Conservation (phyloP, 2,113 vertebrate genomes). For the Pogonocichla stellata region DNA sequence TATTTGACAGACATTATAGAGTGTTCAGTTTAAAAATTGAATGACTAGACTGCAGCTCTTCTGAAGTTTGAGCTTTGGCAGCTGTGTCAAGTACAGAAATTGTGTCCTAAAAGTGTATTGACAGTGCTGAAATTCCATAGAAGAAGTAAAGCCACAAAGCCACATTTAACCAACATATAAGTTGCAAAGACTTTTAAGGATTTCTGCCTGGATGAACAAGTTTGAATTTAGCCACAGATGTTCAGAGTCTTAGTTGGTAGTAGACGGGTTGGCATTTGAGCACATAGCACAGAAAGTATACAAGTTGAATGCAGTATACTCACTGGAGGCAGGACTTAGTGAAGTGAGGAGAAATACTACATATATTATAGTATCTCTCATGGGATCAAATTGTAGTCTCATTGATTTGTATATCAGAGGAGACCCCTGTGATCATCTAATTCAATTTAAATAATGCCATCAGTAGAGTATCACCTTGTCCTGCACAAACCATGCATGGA, state of each 20-base stretch:
- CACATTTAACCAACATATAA: not conserved
- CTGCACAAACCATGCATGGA: accelerated
- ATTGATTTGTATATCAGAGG: not conserved
- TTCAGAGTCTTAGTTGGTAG: not conserved
- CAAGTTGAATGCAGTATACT: not conserved
- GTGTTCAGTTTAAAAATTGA: not conserved
- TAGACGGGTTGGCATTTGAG: not conserved
- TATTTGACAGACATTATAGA: not conserved
- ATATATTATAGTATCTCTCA: not conserved
- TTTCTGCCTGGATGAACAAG: not conserved
- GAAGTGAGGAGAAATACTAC: not conserved
- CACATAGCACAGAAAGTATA: not conserved
- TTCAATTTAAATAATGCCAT: not conserved
- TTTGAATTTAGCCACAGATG: not conserved
- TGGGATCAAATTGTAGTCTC: not conserved
- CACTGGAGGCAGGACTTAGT: not conserved
- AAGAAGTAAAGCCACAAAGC: not conserved
- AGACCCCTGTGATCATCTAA: not conserved
- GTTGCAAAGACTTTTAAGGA: not conserved
- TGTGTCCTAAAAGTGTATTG: not conserved
- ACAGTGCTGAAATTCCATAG: not conserved
- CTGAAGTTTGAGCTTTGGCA: not conserved
- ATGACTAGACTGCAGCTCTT: not conserved
- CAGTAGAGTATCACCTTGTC: not conserved
- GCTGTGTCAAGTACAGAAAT: not conserved